phyloP scores from a whole-genome alignment of 1,140 invertebrate genomes.

The Pseudachorutes palmiensis region DNA sequence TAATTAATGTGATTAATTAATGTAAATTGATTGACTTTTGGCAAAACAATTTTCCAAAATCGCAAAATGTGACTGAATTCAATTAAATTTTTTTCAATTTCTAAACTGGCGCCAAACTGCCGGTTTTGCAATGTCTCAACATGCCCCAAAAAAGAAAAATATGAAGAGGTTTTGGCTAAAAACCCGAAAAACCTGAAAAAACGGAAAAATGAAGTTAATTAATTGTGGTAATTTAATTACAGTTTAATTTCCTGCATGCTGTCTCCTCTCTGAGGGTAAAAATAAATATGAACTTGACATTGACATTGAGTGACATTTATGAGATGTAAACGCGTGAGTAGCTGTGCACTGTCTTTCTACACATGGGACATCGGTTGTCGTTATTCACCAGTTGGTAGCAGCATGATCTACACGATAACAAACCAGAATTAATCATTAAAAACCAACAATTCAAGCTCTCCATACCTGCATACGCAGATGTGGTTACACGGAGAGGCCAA shows the following conservation, averaged over 20 bases:
- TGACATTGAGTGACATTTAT: slow-evolving; percentile 3
- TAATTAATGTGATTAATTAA: no score
- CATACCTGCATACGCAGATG: slow-evolving; percentile 26
- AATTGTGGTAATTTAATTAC: background rate
- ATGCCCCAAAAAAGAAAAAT: no score
- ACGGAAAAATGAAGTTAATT: background rate
- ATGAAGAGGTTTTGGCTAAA: background rate
- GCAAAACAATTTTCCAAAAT: no score
- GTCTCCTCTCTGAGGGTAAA: background rate
- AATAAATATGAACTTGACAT: background rate
- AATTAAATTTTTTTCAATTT: no score
- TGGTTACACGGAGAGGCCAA: slow-evolving; percentile 34
- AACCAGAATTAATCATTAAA: background rate
- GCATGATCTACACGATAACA: slow-evolving; percentile 11
- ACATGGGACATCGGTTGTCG: slow-evolving; percentile 33
- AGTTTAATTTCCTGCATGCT: background rate
- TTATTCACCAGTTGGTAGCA: slow-evolving; percentile 18
- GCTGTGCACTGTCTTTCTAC: slow-evolving; percentile 18
- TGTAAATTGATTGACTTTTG: no score
- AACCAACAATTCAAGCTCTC: background rate
- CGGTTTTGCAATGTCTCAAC: no score
- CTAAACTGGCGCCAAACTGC: no score
- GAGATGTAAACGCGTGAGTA: slow-evolving; percentile 29
- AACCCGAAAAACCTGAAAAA: background rate
- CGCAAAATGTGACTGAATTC: no score